Evolutionary conservation across 1,140 invertebrate species (phyloP), one percentile per base, ranked within the genome.

Genomic region (Forficula auricularia): DNA sequence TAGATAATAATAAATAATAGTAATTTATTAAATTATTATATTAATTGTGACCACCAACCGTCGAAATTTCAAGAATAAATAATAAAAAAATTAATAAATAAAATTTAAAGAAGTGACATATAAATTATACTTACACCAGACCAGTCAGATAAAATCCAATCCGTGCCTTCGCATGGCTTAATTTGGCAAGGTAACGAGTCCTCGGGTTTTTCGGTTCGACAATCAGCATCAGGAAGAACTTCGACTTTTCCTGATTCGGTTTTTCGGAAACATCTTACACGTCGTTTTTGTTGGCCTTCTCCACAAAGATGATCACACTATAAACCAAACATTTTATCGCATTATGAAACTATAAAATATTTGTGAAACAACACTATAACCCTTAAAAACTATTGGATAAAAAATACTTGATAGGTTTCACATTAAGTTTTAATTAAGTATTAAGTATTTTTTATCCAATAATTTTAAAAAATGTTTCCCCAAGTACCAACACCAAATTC

Each of bases 111-210:
- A 33, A 16, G 6, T 30, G 16, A 27, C 9, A 10, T n/a, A n/a
- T 39, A 38, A 10, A 2, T 35, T 38, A 44, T 42, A 64, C 76
- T 79, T 67, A 91, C 88, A 43, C 86, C 84, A 52, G 74, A 76
- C 90, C 90, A 96, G 18, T 81, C 74, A 4, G 83, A 79, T 0
- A 74, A 67, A 20, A 91, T 70, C 86, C 90, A 95, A 57, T 94
- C 89, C 12, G 91, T 75, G 9, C 89, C 89, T 40, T 85, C 83
- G 54, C 90, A 95, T 4, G 88, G 85, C 34, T 79, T 69, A 20
- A 83, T 48, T 45, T 77, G 70, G 57, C 90, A 94, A 31, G 62
- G 39, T 53, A 77, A 70, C 48, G 81, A 73, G 4, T 56, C 61
- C 12, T 72, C 69, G 0, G 88, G 86, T 53, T 79, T 79, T 31